Base-by-base conservation (phyloP, 2,797 vertebrate species). In the Sebastes hubbsi region DNA sequence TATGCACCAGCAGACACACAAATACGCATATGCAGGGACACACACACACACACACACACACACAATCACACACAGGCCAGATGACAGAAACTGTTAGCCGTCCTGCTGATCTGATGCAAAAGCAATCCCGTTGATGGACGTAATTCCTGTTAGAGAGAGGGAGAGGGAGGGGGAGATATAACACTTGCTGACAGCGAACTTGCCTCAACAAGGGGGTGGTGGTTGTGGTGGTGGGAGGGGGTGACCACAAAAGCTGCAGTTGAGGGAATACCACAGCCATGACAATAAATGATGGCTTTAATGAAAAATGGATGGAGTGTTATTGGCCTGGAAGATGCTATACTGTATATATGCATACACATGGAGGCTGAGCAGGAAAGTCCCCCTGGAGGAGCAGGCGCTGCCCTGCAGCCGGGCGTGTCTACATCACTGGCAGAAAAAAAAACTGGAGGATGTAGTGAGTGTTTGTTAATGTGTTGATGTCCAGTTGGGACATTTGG, bases 41-140 rank as follows among this genome's bases (percentile, higher is more conserved):
- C 34, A 72, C 59, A 61, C 59, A 72, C 59, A 9, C 30, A 32
- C 56, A 59, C 32, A 34, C 32, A 34, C 9, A 34, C 36, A 38
- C 36, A 38, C 13, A 38, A 38, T 38, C 38, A 38, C 55, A 66
- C 46, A 69, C 46, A 69, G 54, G 25, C 59, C 54, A 77, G 55
- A 88, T 86, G 84, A 86, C 84, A 85, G 42, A 66, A 75, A 78
- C 67, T 25, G 88, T 90, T 86, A 87, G 84, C 59, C 16, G 52
- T 70, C 68, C 75, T 64, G 79, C 65, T 89, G 84, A 90, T 89
- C 78, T 87, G 77, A 90, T 87, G 87, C 84, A 89, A 85, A 92
- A 89, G 82, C 87, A 92, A 91, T 90, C 82, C 82, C 54, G 65
- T 81, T 92, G 88, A 92, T 93, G 87, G 90, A 83, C 78, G 69